Base-by-base conservation (phyloP, 2,113 vertebrate genomes). In the Menidia beryllina region DNA sequence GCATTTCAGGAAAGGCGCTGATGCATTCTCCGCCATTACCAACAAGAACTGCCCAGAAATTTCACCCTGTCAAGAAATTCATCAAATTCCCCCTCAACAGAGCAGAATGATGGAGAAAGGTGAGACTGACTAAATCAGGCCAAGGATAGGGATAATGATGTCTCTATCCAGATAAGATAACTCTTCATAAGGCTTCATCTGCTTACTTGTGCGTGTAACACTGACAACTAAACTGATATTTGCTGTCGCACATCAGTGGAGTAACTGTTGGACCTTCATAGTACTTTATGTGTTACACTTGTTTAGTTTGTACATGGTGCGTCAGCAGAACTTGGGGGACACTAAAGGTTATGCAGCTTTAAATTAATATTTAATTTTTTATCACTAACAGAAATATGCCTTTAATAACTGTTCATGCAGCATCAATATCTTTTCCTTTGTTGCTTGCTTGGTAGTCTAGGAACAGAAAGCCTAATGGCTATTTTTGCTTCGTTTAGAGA, bases 191-290 rank as follows among this genome's bases (percentile, higher is more conserved):
- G 90, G 86, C 90, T 94, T 95, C 93, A 93, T 92, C 90, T 88
- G 89, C 91, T 91, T 92, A 85, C 90, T 92, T 93, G 87, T 77
- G 89, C 94, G 92, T 93, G 89, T 93, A 93, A 94, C 90, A 86
- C 88, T 93, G 94, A 94, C 94, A 95, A 94, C 93, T 88, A 91
- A 93, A 95, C 95, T 95, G 94, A 95, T 95, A 94, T 95, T 94
- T 88, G 89, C 90, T 91, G 92, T 94, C 93, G 93, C 93, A 94
- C 93, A 91, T 93, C 93, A 93, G 91, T 87, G 91, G 82, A 81
- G 91, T 84, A 94, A 88, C 92, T 90, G 89, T 85, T 91, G 87
- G 92, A 89, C 91, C 92, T 91, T 92, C 91, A 91, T 90, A 90
- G 83, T 62, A 62, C 86, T 90, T 91, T 92, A 94, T 92, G 85